Conservation (phyloP, 1,140 invertebrate species). For the Drosophila eugracilis region DNA sequence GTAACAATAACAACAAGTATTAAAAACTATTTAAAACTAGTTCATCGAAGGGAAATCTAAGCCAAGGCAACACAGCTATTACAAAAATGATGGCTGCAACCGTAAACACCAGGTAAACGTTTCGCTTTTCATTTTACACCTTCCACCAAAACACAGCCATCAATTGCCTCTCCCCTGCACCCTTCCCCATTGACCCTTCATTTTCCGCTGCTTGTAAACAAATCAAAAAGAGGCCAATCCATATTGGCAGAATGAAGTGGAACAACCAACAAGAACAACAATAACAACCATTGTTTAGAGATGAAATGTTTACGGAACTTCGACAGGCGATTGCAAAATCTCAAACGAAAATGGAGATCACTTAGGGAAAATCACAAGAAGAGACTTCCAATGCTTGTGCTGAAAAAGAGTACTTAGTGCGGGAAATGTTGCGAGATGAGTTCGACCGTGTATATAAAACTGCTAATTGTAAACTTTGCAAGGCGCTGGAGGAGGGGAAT, state of each 20-base stretch:
- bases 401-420: not conserved
- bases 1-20: no score
- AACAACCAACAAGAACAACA: slow-evolving; percentile 12
- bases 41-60: slow-evolving; percentile 45
- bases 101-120: slow-evolving; percentile 44
- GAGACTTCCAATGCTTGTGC: not conserved
- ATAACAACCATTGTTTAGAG: slow-evolving; percentile 7
- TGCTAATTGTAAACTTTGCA: slow-evolving; percentile 38
- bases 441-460: slow-evolving; percentile 36
- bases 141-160: slow-evolving; percentile 50
- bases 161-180: slow-evolving; percentile 9
- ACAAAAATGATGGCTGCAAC: slow-evolving; percentile 22
- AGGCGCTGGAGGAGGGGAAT: not conserved
- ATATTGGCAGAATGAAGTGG: slow-evolving; percentile 56
- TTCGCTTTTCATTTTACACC: slow-evolving; percentile 75
- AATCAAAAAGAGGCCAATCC: slow-evolving; percentile 67
- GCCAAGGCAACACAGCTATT: slow-evolving; percentile 25
- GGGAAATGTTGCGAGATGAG: slow-evolving; percentile 43
- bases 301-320: slow-evolving; percentile 30
- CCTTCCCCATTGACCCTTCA: slow-evolving; percentile 3
- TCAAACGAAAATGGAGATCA: slow-evolving; percentile 19
- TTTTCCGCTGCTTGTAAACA: slow-evolving; percentile 61
- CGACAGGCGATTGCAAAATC: slow-evolving; percentile 33
- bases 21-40: slow-evolving; percentile 5
- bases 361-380: not conserved